Base-by-base conservation (phyloP, 2,797 vertebrate genomes). In the Crocidura indochinensis region DNA sequence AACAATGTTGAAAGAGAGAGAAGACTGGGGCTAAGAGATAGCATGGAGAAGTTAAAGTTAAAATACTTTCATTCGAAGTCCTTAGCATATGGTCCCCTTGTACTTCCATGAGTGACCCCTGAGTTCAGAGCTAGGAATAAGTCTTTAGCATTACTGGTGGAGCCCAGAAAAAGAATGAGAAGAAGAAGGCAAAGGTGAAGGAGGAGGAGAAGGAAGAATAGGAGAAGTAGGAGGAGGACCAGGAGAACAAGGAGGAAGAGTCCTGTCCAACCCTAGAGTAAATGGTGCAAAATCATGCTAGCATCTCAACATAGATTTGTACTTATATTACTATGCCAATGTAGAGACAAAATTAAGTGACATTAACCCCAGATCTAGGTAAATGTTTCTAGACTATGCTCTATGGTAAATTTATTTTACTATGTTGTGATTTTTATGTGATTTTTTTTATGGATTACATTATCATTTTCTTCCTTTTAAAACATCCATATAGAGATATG, bases 381-480 rank as follows among this genome's bases (percentile, higher is more conserved):
- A 38, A 86, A 83, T 51, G 6, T 94, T 87, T 80, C n/a, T 60
- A 86, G 51, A 0, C 75, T 62, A 64, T 46, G 68, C 26, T 60
- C 56, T 20, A 60, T 60, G 56, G 22, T 60, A 15, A 20, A 22
- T 15, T 20, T 17, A 60, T 20, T 19, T 60, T 60, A 17, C 8
- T 62, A 53, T 72, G 49, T 31, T 86, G 17, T 19, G 72, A 73
- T 67, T 81, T 38, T 38, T 38, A 62, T 60, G 72, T 15, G 29
- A 73, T 74, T 84, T 84, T 72, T 60, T 84, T 72, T 60, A 76
- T 67, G 29, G 19, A 74, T 85, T 91, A 91, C 22, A 27, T 89
- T 72, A 47, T 44, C 67, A 84, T 86, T 90, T 83, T 73, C 90
- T 79, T 10, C 75, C 26, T 75, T 95, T 46, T 51, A 89, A 74